phyloP scores from a whole-genome alignment of 37 sponge, comb jelly and placozoan species.

The Diacarnus erythraeanus region DNA sequence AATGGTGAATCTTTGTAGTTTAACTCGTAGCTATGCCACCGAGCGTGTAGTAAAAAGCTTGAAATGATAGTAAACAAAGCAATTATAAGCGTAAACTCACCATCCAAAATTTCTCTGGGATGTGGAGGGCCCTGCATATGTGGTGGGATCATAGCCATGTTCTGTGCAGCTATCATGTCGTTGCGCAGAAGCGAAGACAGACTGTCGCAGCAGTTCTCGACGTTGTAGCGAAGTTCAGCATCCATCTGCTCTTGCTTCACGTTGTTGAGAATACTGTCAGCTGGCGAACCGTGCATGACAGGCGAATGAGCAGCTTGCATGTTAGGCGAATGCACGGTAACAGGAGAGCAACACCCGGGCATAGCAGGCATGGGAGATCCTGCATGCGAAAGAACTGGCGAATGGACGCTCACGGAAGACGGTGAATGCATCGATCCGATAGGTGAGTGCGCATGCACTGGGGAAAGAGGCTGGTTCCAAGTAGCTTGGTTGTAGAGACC shows the following conservation, averaged over 20 bases:
- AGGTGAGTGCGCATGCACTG: constrained; percentile 49
- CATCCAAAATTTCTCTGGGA: constrained; percentile 52
- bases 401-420: constrained; percentile 23
- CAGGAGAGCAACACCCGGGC: constrained; percentile 21
- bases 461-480: constrained; percentile 59
- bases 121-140: constrained; percentile 24
- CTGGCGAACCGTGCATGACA: constrained; percentile 14
- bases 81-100: too few relatives aligned
- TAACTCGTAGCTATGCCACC: too few relatives aligned
- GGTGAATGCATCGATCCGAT: constrained; percentile 39
- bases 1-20: too few relatives aligned
- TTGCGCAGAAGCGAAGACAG: constrained; percentile 21
- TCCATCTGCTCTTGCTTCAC: constrained; percentile 43
- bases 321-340: constrained; percentile 32
- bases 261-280: neutral
- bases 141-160: neutral
- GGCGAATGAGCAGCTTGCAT: constrained; percentile 46
- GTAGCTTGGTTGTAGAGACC: constrained; percentile 41
- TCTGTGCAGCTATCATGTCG: neutral
- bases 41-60: too few relatives aligned
- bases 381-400: constrained; percentile 13
- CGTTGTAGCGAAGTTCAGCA: neutral
- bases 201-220: neutral
- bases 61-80: too few relatives aligned
- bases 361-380: constrained; percentile 6